These are phyloP conservation scores for Pagrus major DNA, from an alignment of 2,113 vertebrate genomes.

Conservation along the genomic window DNA sequence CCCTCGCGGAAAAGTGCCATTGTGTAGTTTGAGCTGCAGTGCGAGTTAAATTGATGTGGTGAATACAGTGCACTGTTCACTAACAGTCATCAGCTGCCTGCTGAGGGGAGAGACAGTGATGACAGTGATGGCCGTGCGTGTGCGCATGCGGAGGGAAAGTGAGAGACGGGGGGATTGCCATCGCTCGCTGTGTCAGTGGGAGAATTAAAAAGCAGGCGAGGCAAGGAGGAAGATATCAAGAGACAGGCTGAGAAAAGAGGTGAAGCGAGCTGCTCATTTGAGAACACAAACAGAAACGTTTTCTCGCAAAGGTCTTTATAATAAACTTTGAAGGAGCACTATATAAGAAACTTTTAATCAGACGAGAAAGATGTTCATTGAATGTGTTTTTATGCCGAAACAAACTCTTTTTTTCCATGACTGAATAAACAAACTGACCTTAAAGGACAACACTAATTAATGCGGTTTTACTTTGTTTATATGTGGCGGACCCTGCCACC, in stretches of 20 bases:
- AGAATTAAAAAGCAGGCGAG: slow-evolving; percentile 35
- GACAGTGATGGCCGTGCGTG: slow-evolving; percentile 29
- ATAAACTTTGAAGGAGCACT: neutral
- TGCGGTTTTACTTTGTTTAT: no score
- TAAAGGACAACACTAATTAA: no score
- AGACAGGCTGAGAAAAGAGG: neutral
- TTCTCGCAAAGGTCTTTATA: neutral
- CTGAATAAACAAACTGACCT: no score
- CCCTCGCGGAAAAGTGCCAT: slow-evolving; percentile 45
- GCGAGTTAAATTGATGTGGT: slow-evolving; percentile 64
- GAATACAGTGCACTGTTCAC: slow-evolving; percentile 59
- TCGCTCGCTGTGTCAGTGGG: slow-evolving; percentile 28
- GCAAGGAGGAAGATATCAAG: slow-evolving; percentile 12
- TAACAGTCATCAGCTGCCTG: slow-evolving; percentile 48
- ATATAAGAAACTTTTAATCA: no score
- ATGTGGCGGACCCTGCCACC: no score
- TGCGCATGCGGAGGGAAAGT: slow-evolving; percentile 23
- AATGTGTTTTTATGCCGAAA: no score
- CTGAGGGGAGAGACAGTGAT: slow-evolving; percentile 41
- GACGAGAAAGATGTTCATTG: no score
- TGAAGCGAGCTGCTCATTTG: neutral
- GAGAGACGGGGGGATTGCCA: slow-evolving; percentile 20
- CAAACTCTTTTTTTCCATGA: no score
- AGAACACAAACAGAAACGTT: neutral
- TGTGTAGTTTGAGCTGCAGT: slow-evolving; percentile 61